Base-by-base conservation (phyloP, 2,113 vertebrate species). In the Epinephelus lanceolatus region DNA sequence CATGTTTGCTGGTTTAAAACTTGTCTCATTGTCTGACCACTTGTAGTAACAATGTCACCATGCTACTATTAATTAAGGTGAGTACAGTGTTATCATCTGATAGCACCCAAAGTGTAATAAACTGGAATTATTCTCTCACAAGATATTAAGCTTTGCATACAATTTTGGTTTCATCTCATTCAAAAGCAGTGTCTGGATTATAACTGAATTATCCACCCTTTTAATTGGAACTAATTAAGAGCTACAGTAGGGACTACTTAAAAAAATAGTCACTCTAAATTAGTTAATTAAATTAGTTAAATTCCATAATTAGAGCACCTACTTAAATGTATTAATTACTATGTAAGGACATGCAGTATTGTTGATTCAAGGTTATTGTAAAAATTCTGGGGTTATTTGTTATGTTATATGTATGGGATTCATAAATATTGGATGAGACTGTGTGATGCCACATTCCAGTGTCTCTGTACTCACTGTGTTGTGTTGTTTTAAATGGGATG, bases 401-500 rank as follows among this genome's bases (percentile, higher is more conserved):
- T 33, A 13, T 56, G 42, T 65, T 33, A 13, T 56, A 30, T 52
- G 40, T 42, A 47, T n/a, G 47, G 27, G 15, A 4, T 78, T 47
- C 40, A 14, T 19, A 66, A 33, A 75, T 52, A 65, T 2, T 27
- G 59, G 23, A 66, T 52, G 13, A 40, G 15, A 60, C 6, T 21
- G 56, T 42, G 18, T 6, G n/a, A 3, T 5, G 18, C 18, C 23
- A 37, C 68, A 55, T 55, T 49, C 25, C 51, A 13, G n/a, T 47
- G 10, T 23, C 76, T 55, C 63, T 56, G 13, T 55, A 70, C 79
- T 77, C 83, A 74, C 57, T 65, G 75, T 79, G 76, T 3, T 62
- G 55, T 69, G 67, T 42, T 56, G 66, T 70, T 77, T 30, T 71
- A 45, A 61, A 27, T 17, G 25, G 30, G 12, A 33, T 33, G 67